Conservation (phyloP, 1,140 invertebrate species). For the Tachypleus tridentatus region DNA sequence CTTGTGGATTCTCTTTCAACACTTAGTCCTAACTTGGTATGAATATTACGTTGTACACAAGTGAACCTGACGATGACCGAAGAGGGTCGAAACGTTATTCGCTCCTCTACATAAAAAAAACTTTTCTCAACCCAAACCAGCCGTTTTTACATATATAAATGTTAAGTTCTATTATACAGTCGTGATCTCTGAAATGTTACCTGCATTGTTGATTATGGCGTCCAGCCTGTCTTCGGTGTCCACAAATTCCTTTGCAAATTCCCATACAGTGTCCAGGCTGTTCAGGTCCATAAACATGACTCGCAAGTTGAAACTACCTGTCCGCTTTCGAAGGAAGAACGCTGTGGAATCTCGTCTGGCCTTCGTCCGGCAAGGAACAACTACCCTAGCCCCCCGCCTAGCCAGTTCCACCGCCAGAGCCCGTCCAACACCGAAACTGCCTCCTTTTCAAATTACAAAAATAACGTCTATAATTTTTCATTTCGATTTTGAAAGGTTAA, state of each 20-base stretch:
- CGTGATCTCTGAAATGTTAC: constrained; percentile 25
- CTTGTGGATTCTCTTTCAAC: no score
- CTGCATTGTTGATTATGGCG: constrained; percentile 64
- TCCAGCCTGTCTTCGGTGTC: constrained; percentile 49
- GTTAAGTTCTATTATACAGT: background rate
- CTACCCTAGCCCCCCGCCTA: constrained; percentile 48
- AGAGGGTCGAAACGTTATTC: background rate
- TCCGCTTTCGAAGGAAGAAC: constrained; percentile 30
- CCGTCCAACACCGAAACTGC: constrained; percentile 32
- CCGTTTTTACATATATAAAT: background rate
- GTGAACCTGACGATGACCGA: no score
- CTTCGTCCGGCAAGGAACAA: constrained; percentile 54
- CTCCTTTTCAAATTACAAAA: constrained; percentile 26
- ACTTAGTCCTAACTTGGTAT: no score
- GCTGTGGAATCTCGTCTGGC: constrained; percentile 32
- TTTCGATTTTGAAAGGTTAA: no score
- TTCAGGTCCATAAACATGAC: constrained; percentile 54
- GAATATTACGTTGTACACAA: no score
- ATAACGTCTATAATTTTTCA: background rate
- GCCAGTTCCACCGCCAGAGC: constrained; percentile 31
- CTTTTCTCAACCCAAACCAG: background rate
- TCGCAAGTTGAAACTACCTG: constrained; percentile 29
- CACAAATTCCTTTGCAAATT: constrained; percentile 51
- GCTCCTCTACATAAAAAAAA: background rate
- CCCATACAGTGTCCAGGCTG: constrained; percentile 51